Evolutionary conservation across 2,113 vertebrate species (phyloP), one percentile per base, ranked within the genome.

Genomic region (Xiphorhynchus elegans): DNA sequence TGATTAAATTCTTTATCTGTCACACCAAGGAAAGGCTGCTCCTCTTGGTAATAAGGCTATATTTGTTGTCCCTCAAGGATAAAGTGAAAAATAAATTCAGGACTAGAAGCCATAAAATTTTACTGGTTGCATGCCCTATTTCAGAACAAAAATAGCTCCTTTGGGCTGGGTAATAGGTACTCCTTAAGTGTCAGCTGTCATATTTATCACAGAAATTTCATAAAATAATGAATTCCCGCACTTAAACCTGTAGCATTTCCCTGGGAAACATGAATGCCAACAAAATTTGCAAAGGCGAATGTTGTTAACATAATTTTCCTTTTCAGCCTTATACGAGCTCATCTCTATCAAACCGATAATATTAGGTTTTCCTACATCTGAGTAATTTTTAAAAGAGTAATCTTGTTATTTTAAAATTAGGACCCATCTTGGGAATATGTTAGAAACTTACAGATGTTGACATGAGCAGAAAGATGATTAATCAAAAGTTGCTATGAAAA

Each of bases 71-170:
- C 72, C 64, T 88, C 60, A 94, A 96, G 70, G 37, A 93, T 39
- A 85, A 95, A 40, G 83, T 86, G 79, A 90, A 94, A 96, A 93
- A 89, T 56, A 90, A 96, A 88, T 84, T 90, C 26, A 63, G 46
- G 25, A 90, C 33, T 78, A 80, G 44, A 92, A 95, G 60, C 40
- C 44, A 59, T 78, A 84, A 87, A 77, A 56, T 39, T 95, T 87
- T 94, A 80, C 28, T 83, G 26, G 29, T 77, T 91, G 59, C 39
- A 67, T 60, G 13, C 33, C 49, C 40, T 80, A 62, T 72, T 95
- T 92, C 76, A 84, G 35, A 60, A 81, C 25, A 92, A 92, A 93
- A 90, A 88, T 78, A 80, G 7, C n/a, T 88, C 60, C 47, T 93
- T 78, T 90, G 40, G 31, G 37, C 84, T 64, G 26, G 29, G 29